Percentiles rank a stretch among this genome's conserved stretches.
Conservation (phyloP, 1,140 invertebrate species). For the Pseudomyrmex pallidus region DNA sequence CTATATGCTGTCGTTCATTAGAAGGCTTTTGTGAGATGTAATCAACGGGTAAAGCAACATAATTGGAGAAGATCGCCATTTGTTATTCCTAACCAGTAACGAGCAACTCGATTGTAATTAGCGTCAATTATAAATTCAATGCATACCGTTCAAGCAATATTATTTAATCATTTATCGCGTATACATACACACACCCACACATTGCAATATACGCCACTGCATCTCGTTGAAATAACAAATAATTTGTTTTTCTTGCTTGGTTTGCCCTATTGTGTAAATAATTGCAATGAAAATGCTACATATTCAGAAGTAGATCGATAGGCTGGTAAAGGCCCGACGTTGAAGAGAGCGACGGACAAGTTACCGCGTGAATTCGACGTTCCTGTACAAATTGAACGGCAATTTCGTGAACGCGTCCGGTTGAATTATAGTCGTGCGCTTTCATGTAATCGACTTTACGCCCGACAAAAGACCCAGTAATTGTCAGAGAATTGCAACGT, state of each 20-base stretch:
- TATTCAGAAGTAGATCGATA: constrained; percentile 4
- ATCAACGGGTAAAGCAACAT: not conserved
- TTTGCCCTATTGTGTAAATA: not conserved
- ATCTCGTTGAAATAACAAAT: not conserved
- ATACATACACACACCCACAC: not conserved
- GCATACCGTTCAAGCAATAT: constrained; percentile 30
- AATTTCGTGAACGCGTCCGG: constrained; percentile 70
- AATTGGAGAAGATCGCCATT: constrained; percentile 31
- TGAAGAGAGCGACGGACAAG: constrained; percentile 59
- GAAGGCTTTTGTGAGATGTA: not conserved
- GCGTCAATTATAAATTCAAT: constrained; percentile 36
- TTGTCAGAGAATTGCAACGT: constrained; percentile 59
- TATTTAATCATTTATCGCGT: constrained; percentile 25
- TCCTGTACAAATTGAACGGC: constrained; percentile 70
- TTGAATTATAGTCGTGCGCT: constrained; percentile 71
- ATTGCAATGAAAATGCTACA: constrained; percentile 19
- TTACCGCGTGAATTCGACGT: constrained; percentile 70
- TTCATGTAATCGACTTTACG: constrained; percentile 73
- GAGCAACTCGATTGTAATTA: constrained; percentile 36
- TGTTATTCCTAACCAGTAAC: constrained; percentile 34
- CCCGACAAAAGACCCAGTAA: constrained; percentile 68
- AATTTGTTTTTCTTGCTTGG: constrained; percentile 30
- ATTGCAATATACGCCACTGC: not conserved
- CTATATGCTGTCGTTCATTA: not conserved
- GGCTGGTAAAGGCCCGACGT: constrained; percentile 16